These are phyloP conservation scores for Eurytoma californica DNA, from an alignment of 2,888 invertebrate genomes.

Conservation along the genomic window DNA sequence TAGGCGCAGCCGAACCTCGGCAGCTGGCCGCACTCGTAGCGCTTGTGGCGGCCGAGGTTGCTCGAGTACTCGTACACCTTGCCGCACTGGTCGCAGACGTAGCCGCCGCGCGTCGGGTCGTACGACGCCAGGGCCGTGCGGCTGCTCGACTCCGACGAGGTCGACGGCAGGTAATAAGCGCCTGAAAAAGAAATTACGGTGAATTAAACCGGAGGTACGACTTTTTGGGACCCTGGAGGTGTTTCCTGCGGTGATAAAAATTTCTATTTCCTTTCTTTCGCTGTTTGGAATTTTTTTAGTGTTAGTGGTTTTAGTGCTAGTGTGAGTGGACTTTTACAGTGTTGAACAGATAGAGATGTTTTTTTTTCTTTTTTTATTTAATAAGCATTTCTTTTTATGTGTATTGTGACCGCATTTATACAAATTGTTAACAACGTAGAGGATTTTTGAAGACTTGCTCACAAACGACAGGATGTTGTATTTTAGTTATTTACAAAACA, in stretches of 20 bases:
- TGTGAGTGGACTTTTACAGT: too few relatives aligned
- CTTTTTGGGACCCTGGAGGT: neutral
- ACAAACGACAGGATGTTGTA: too few relatives aligned
- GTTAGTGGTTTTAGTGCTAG: too few relatives aligned
- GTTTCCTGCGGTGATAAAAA: neutral
- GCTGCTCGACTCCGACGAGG: neutral
- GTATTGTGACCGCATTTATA: too few relatives aligned
- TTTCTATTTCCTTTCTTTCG: neutral
- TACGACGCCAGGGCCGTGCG: neutral
- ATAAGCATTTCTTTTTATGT: too few relatives aligned
- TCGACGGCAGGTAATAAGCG: neutral
- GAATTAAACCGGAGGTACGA: neutral
- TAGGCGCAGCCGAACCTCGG: slow-evolving; percentile 71
- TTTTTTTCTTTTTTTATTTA: too few relatives aligned
- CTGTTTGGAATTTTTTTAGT: neutral
- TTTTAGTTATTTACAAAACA: too few relatives aligned
- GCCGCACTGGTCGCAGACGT: slow-evolving; percentile 56
- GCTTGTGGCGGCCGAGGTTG: slow-evolving; percentile 60
- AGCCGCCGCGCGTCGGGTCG: slow-evolving; percentile 28
- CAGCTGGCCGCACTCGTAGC: slow-evolving; percentile 69
- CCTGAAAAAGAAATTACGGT: neutral
- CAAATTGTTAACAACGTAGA: too few relatives aligned
- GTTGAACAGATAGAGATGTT: too few relatives aligned
- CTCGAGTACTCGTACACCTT: slow-evolving; percentile 55
- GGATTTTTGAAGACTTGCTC: too few relatives aligned